Base-by-base conservation (phyloP, 1,140 invertebrate species). In the Micrasema longulum region DNA sequence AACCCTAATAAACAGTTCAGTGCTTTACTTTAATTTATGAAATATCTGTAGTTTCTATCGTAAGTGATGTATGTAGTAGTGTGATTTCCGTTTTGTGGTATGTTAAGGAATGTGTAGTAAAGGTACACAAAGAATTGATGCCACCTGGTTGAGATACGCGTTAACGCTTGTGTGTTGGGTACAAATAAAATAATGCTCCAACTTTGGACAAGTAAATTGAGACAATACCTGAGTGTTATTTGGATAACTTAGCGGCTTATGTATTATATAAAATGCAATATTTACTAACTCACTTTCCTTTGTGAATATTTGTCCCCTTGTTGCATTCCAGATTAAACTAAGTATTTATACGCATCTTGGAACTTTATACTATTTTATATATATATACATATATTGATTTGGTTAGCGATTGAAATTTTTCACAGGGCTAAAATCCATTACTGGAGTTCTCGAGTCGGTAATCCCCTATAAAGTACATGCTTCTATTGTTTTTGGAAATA, bases 261-360 rank as follows among this genome's bases (percentile, higher is more conserved):
- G 65, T 52, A 72, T 72, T 69, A 57, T 74, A 71, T 41, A 67
- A 71, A 63, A 70, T 64, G 68, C 55, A 69, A 70, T 63, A 64
- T 70, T 48, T 45, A 68, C 26, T 62, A 57, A 57, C 26, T 65
- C 60, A 64, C 60, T 60, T 35, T 74, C 74, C 70, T 63, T 55
- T 76, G 68, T 76, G 74, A 69, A 76, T 73, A 76, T 45, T 48
- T 71, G 62, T 48, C 68, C 71, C 67, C 71, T 69, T 45, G 63
- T 76, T 72, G 74, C 74, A 76, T 76, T 76, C 74, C 74, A 76
- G 64, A 72, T 71, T 70, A 66, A 64, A 43, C 63, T 73, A 73
- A 57, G 65, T 63, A 72, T 69, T 52, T 52, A 52, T 70, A 63
- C 26, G 38, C 50, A 41, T 38, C 57, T 50, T 35, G 36, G 45